Percentiles rank a stretch among this genome's conserved stretches.
Evolutionary conservation across 2,113 vertebrate genomes (phyloP).

Genomic region (Thunnus thynnus): DNA sequence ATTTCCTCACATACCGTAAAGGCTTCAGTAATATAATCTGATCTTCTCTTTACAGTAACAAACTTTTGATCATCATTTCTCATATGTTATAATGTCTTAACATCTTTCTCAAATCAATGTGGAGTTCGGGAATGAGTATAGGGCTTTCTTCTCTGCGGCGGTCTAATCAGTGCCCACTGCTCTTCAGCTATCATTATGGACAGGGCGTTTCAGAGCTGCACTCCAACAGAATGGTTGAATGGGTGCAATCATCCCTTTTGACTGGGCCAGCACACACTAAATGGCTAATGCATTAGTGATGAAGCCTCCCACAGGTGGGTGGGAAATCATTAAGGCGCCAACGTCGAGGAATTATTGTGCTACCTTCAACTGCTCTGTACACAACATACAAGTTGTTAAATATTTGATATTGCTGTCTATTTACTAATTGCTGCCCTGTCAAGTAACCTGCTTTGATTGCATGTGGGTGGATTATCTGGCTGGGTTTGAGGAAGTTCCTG

Average conservation of each 20-base stretch:
- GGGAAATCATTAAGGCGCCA: conserved; percentile 51
- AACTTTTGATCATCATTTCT: not conserved
- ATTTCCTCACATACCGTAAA: not conserved
- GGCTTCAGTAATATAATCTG: not conserved
- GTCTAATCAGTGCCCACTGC: conserved; percentile 70
- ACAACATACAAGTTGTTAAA: conserved; percentile 30
- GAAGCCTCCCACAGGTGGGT: conserved; percentile 48
- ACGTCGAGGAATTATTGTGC: conserved; percentile 1
- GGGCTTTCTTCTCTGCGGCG: not conserved
- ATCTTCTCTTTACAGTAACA: conserved; percentile 12
- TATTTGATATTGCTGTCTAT: conserved; percentile 48
- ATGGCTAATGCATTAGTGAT: conserved; percentile 76
- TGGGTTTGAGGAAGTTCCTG: not conserved
- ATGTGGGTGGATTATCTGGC: not conserved
- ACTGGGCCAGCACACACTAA: conserved; percentile 50
- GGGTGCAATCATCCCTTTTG: conserved; percentile 64
- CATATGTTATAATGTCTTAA: conserved; percentile 25
- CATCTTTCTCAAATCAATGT: conserved; percentile 58
- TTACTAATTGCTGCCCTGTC: conserved; percentile 26
- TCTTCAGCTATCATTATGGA: conserved; percentile 53
- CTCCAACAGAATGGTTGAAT: conserved; percentile 46
- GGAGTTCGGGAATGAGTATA: conserved; percentile 33
- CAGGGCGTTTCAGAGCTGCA: conserved; percentile 35
- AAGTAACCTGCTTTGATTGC: conserved; percentile 23
- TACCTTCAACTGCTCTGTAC: conserved; percentile 12